phyloP scores from a whole-genome alignment of 2,888 invertebrate species.

The Bombylius discolor region DNA sequence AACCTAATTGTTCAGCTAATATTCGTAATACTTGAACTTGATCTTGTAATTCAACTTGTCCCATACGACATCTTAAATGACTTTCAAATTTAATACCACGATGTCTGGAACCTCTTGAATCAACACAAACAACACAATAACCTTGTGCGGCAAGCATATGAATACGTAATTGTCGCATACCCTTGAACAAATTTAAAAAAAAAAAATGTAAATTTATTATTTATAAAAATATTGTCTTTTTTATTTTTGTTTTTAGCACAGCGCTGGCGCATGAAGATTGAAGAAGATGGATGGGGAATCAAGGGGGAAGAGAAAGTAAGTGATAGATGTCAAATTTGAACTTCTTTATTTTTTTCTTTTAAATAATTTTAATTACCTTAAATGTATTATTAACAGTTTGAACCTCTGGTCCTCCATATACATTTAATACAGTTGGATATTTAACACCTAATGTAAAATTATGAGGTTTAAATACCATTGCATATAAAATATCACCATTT shows the following conservation, averaged over 20 bases:
- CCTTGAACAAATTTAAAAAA: too few relatives aligned
- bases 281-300: too few relatives aligned
- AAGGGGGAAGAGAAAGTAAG: too few relatives aligned
- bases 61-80: slow-evolving; percentile 79
- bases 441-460: slow-evolving; percentile 43
- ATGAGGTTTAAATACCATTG: slow-evolving; percentile 82
- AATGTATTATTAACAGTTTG: slow-evolving; percentile 94
- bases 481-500: slow-evolving; percentile 60
- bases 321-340: too few relatives aligned
- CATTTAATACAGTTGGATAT: slow-evolving; percentile 89
- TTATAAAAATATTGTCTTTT: too few relatives aligned
- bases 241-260: too few relatives aligned
- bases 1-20: slow-evolving; percentile 69
- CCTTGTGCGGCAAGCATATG: slow-evolving; percentile 92
- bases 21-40: slow-evolving; percentile 89
- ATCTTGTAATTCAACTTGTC: slow-evolving; percentile 84
- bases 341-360: not conserved
- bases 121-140: slow-evolving; percentile 90
- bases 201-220: not conserved
- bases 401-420: slow-evolving; percentile 97
- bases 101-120: slow-evolving; percentile 90
- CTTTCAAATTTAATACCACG: slow-evolving; percentile 86
- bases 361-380: slow-evolving; percentile 46
- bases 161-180: slow-evolving; percentile 80
- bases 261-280: too few relatives aligned